Percentiles rank a stretch among this genome's conserved stretches.
Conservation (phyloP, 2,888 invertebrate species). For the Himalopsyche japonica region DNA sequence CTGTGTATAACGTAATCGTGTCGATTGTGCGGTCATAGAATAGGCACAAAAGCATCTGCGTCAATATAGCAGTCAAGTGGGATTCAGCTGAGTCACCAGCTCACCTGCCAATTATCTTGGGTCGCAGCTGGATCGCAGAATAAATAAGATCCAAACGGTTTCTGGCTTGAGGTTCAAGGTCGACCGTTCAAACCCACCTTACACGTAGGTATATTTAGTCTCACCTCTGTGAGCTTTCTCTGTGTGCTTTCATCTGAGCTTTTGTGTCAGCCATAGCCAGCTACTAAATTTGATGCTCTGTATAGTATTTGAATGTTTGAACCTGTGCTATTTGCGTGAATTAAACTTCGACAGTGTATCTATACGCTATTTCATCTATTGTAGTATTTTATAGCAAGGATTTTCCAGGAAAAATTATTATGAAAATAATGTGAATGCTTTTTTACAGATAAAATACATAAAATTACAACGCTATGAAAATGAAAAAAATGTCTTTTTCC, state of each 20-base stretch:
- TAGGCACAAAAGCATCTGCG: neutral
- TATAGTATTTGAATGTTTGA: neutral
- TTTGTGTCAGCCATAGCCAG: neutral
- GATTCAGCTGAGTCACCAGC: neutral
- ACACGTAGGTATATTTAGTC: neutral
- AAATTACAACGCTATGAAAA: too few species aligned
- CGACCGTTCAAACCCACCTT: neutral
- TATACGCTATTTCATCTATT: neutral
- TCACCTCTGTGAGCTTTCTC: neutral
- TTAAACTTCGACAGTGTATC: neutral
- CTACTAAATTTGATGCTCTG: neutral
- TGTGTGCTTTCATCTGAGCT: neutral
- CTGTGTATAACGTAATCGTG: too few species aligned
- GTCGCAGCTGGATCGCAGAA: neutral
- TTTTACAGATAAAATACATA: too few species aligned
- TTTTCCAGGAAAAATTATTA: too few species aligned
- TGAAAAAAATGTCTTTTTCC: too few species aligned
- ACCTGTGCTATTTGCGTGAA: neutral
- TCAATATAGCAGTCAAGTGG: neutral
- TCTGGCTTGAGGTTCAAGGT: neutral
- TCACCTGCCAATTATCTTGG: neutral
- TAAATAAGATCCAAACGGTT: neutral
- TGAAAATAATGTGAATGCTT: too few species aligned
- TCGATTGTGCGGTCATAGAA: neutral
- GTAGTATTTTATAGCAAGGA: neutral